Conservation (phyloP, 2,113 vertebrate species). For the Saccopteryx bilineata region DNA sequence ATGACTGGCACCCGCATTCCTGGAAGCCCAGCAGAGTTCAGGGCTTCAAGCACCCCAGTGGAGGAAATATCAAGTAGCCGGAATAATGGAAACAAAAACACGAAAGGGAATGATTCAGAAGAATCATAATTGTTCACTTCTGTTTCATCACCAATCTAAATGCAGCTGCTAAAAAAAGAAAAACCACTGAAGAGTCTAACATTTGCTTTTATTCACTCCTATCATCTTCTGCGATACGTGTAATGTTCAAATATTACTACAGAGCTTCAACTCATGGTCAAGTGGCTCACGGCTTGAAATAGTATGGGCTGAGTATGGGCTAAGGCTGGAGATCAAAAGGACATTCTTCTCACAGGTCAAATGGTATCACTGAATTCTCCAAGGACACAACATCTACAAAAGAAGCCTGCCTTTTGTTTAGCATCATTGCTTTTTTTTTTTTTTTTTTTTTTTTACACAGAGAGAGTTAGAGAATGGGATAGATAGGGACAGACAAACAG, state of each 20-base stretch:
- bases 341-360: neutral
- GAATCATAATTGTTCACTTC: conserved; percentile 81
- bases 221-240: neutral
- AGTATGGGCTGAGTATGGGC: neutral
- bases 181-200: conserved; percentile 25
- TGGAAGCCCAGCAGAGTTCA: conserved; percentile 84
- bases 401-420: neutral
- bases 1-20: conserved; percentile 84
- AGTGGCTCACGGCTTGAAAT: neutral
- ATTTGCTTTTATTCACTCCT: conserved; percentile 6
- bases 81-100: conserved; percentile 85
- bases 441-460: too few species aligned
- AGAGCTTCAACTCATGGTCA: conserved; percentile 36
- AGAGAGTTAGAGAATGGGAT: too few species aligned
- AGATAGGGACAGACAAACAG: too few species aligned
- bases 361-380: neutral
- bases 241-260: neutral
- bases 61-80: conserved; percentile 86
- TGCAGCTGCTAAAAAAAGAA: conserved; percentile 49
- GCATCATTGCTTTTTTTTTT: too few species aligned
- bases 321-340: neutral
- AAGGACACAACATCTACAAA: neutral
- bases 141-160: conserved; percentile 76
- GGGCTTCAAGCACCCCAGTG: conserved; percentile 84
- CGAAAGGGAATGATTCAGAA: conserved; percentile 81